These are phyloP conservation scores for Aptenodytes patagonicus DNA, from an alignment of 2,113 vertebrate species.

Conservation along the genomic window DNA sequence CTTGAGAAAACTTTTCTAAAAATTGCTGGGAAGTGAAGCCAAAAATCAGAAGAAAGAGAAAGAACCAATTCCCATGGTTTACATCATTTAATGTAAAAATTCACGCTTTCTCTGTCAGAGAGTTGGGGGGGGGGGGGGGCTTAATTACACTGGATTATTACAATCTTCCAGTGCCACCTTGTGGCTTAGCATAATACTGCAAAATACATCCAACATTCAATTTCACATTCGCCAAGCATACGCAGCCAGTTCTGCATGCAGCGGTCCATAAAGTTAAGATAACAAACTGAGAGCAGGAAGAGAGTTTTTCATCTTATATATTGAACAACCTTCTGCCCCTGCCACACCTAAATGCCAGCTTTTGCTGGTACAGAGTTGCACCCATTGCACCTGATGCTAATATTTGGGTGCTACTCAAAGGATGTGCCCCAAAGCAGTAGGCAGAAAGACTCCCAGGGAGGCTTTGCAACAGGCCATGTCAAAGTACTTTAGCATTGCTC, in stretches of 20 bases:
- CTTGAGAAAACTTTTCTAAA: neutral
- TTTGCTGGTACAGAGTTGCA: neutral
- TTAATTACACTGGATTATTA: slow-evolving; percentile 62
- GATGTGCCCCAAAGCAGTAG: neutral
- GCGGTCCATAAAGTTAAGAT: neutral
- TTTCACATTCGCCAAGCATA: neutral
- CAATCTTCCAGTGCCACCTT: slow-evolving; percentile 76
- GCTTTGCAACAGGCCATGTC: neutral
- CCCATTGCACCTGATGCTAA: neutral
- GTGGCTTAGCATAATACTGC: slow-evolving; percentile 36
- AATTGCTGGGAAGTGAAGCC: neutral
- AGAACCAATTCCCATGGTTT: neutral
- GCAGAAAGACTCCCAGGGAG: neutral
- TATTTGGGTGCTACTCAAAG: neutral
- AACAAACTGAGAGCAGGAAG: neutral
- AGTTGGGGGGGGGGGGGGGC: accelerated
- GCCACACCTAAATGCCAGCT: neutral
- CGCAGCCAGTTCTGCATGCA: neutral
- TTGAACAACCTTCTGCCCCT: neutral
- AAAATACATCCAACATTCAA: neutral
- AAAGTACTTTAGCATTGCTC: neutral
- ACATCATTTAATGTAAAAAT: slow-evolving; percentile 43
- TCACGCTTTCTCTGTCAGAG: neutral
- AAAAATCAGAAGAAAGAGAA: slow-evolving; percentile 36
- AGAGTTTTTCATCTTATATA: neutral